phyloP scores from a whole-genome alignment of 2,797 vertebrate genomes.

The Chaetodon trifasciatus region DNA sequence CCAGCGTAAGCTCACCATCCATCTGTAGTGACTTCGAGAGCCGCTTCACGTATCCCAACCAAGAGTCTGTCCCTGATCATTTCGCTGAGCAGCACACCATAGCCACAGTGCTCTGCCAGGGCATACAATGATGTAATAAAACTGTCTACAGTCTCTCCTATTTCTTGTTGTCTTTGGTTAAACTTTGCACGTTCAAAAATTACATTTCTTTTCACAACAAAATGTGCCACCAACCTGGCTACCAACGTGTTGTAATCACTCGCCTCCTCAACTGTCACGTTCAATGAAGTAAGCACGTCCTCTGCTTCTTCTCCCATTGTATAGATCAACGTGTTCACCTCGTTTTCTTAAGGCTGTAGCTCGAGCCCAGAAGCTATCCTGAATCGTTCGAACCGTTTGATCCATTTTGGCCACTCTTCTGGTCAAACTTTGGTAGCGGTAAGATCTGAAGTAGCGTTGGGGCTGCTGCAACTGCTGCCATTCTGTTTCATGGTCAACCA shows the following conservation, averaged over 20 bases:
- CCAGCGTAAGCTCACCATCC: neutral
- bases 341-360: neutral
- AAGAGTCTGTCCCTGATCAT: neutral
- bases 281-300: neutral
- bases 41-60: neutral
- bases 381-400: neutral
- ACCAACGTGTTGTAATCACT: neutral
- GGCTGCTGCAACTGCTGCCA: no score
- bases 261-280: neutral
- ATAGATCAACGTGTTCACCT: neutral
- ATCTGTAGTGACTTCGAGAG: neutral
- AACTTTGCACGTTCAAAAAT: neutral
- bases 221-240: neutral
- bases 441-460: no score
- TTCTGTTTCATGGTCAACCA: no score
- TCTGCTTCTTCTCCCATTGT: neutral
- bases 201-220: neutral
- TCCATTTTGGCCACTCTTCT: neutral
- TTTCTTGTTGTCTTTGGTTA: neutral
- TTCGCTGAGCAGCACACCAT: neutral
- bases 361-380: neutral
- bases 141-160: neutral
- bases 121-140: neutral
- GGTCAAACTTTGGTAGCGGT: neutral
- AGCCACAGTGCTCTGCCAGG: neutral